Evolutionary conservation across 2,888 invertebrate genomes (phyloP), one percentile per base, ranked within the genome.

Genomic region (Caenorhabditis plicata): DNA sequence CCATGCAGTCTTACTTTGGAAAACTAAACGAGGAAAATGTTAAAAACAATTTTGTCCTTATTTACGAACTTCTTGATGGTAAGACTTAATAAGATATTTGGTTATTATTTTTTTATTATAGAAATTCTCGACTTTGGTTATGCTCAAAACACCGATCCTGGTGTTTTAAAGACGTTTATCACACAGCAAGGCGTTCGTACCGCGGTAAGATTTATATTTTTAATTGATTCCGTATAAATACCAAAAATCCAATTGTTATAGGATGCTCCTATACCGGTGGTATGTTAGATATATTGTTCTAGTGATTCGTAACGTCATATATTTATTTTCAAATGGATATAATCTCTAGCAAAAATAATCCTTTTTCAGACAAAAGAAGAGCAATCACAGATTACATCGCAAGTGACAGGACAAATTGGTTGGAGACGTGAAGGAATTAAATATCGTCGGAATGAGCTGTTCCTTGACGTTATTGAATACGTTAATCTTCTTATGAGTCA

Each of bases 1-100:
- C 98, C 47, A 98, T 99, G 98, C 94, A 95, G 83, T 92, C 94
- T 0, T 99, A 99, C 83, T 99, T 77, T 57, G 98, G 96, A 52
- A 98, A 99, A 85, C 92, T 99, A 67, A 94, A 95, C 0, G 98
- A 99, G 82, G 98, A 99, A 82, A 99, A 98, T 82, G 96, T 99
- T 80, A 99, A 98, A 85, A 99, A 99, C 82, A 99, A 99, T 84
- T 99, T 99, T 85, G 98, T 99, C 17, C 87, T 99, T 22, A 99
- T 99, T 77, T 99, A 99, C 82, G 98, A 99, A 84, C 85, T 99
- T 71, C 87, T 99, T 50, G 98, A 99, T 85, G 93, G 70, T 68
- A 13, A 19, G 51, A 55, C 13, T 22, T 17, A 19, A 23, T 17
- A 36, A 42, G 4, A 31, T 11, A 26, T 4, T 3, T 7, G 3